Evolutionary conservation across 1,140 invertebrate species (phyloP), one percentile per base, ranked within the genome.

Genomic region (Drosophila eugracilis): DNA sequence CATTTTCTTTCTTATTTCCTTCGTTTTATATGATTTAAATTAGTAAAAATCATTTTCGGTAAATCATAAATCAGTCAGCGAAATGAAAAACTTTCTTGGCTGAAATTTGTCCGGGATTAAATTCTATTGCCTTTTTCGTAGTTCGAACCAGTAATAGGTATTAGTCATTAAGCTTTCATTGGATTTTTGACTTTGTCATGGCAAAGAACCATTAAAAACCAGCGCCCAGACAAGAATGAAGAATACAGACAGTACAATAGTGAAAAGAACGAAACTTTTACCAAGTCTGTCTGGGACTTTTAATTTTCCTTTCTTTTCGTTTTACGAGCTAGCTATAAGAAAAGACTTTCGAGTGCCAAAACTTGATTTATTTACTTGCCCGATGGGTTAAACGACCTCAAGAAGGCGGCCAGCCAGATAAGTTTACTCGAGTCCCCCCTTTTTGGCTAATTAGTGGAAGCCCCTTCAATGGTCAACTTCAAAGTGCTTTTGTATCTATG

Each of bases 361-460:
- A 69, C 65, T 69, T 69, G 65, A 69, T 69, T 69, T 69, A 69
- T 69, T 67, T 34, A 22, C 37, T 53, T 14, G 59, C 26, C 34
- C 44, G 44, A 50, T 50, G 59, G 44, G 63, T 66, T 66, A 65
- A 66, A 66, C 32, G 63, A 66, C 59, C 59, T 45, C 34, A 52
- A 62, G 60, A 36, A 36, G 39, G 36, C 57, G 19, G 34, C 57
- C 53, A 60, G 19, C 34, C 39, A 39, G 67, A 66, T 70, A 76
- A 59, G 57, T 65, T 34, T 7, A 15, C 48, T 55, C 34, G 30
- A 15, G 21, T 21, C 42, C 48, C 28, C n/a, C n/a, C n/a, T n/a
- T n/a, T n/a, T n/a, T n/a, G 45, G 22, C 59, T 78, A 78, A 78
- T 78, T 78, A 78, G 67, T 78, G 30, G 39, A 53, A 78, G 44